Evolutionary conservation across 1,140 invertebrate species (phyloP), one percentile per base, ranked within the genome.

Genomic region (Psilanteris sp.): DNA sequence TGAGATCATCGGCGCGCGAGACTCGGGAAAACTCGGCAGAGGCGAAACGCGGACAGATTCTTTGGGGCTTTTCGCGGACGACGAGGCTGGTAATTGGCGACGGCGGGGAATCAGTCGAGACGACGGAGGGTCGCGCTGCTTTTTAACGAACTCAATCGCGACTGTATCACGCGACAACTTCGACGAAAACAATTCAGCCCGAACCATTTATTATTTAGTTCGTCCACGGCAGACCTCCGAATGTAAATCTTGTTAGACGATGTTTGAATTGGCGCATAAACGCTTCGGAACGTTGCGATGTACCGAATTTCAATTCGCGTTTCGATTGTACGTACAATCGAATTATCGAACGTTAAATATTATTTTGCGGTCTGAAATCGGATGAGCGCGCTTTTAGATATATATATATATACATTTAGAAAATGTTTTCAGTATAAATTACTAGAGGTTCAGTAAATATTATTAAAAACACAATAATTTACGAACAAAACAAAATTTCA

Each of bases 1-100:
- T 72, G 67, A 72, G 67, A 72, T 62, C 55, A 72, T 72, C 55
- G 57, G 57, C 48, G 57, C 57, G 48, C 57, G 57, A 55, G 24
- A 39, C 55, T 59, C 66, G 67, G 55, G 39, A 55, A 72, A 61
- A 54, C 55, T 70, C 54, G 48, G n/a, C 31, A 11, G 36, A 29
- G 26, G 54, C 32, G 37, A 26, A 31, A 44, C 59, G 32, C n/a
- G 61, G 48, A 66, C 39, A 55, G 62, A 67, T 55, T 67, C 62
- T 55, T 67, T 31, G 29, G 62, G 31, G 62, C 37, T 67, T 66
- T 66, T 46, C 61, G 61, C 48, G 48, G 37, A 36, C 39, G 37
- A 54, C 34, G 44, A 43, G 24, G 24, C 34, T 48, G 24, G 31
- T 61, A 61, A 61, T 62, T 62, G 43, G 57, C 27, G 57, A 39